phyloP scores from a whole-genome alignment of 2,888 invertebrate genomes.

The Drosophila demipolita region DNA sequence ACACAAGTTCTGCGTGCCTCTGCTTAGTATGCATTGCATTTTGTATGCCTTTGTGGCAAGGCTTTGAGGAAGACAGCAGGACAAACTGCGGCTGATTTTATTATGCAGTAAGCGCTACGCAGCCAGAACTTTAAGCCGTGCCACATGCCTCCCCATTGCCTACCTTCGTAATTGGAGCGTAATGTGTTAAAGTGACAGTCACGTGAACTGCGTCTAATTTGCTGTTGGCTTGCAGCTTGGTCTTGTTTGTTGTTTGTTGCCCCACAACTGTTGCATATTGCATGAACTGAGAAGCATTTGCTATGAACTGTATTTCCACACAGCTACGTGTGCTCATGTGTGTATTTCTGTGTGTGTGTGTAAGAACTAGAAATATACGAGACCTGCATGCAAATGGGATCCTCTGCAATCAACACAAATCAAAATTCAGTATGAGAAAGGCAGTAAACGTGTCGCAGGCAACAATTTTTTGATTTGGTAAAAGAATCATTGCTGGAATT shows the following conservation, averaged over 20 bases:
- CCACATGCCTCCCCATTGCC: background rate
- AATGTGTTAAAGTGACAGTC: constrained; percentile 75
- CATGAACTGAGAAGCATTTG: constrained; percentile 65
- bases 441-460: too few relatives aligned
- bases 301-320: constrained; percentile 12
- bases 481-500: constrained; percentile 6
- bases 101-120: constrained; percentile 72
- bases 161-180: constrained; percentile 74
- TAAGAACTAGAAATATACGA: background rate
- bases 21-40: constrained; percentile 77
- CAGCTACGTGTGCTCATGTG: background rate
- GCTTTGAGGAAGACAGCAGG: constrained; percentile 38
- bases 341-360: background rate
- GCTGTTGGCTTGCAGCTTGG: constrained; percentile 44
- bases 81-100: constrained; percentile 64
- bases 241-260: constrained; percentile 38
- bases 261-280: constrained; percentile 74
- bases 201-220: constrained; percentile 72
- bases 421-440: background rate
- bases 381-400: constrained; percentile 23
- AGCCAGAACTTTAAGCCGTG: constrained; percentile 8
- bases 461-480: background rate
- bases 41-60: constrained; percentile 52
- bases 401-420: constrained; percentile 5
- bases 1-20: constrained; percentile 24